phyloP scores from a whole-genome alignment of 1,140 invertebrate genomes.

The Drosophila murphyi region DNA sequence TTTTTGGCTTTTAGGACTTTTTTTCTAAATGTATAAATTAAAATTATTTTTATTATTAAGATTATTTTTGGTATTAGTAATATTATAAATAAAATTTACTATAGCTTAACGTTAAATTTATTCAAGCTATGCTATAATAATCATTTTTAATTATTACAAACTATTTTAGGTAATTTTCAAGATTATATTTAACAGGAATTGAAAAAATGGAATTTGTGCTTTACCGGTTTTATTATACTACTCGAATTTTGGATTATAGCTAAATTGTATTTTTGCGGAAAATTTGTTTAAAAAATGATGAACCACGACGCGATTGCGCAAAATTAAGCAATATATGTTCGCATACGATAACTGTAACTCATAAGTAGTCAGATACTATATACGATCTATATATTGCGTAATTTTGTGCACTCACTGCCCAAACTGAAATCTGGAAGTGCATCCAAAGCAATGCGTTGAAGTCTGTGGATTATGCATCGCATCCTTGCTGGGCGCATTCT shows the following conservation, averaged over 20 bases:
- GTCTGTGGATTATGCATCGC: not conserved
- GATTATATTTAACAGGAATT: too few relatives aligned
- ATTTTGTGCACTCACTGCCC: slow-evolving; percentile 17
- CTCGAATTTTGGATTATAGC: not conserved
- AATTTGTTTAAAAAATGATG: slow-evolving; percentile 46
- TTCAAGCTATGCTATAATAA: too few relatives aligned
- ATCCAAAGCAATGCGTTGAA: not conserved
- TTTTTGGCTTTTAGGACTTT: too few relatives aligned
- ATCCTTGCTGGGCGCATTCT: not conserved
- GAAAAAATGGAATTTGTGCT: not conserved
- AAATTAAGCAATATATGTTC: slow-evolving; percentile 53
- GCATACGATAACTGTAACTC: not conserved
- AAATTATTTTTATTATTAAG: too few relatives aligned
- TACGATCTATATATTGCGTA: slow-evolving; percentile 56
- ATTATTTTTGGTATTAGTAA: too few relatives aligned
- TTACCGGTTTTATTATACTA: slow-evolving; percentile 48
- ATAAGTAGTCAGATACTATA: not conserved
- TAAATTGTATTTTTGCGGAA: slow-evolving; percentile 10
- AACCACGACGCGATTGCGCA: slow-evolving; percentile 41
- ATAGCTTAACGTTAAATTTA: too few relatives aligned
- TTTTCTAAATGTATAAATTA: too few relatives aligned
- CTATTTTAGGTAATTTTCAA: too few relatives aligned
- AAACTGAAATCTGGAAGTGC: slow-evolving; percentile 19
- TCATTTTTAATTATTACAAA: too few relatives aligned
- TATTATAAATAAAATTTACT: too few relatives aligned